Conservation (phyloP, 2,113 vertebrate genomes). For the Desmodus rotundus region DNA sequence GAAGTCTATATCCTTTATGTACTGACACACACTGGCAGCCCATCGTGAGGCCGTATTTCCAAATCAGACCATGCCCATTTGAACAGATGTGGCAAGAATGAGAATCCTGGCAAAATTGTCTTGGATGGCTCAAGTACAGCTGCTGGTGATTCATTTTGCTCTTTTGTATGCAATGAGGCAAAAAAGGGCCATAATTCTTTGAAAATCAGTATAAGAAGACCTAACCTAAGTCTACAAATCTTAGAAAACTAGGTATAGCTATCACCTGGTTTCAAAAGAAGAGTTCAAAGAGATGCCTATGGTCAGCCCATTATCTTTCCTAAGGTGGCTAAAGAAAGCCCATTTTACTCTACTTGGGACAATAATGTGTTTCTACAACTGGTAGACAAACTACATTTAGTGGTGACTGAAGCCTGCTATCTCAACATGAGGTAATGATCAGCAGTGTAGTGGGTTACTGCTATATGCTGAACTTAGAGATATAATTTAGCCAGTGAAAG, state of each 20-base stretch:
- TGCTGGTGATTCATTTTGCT: background rate
- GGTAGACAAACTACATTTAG: background rate
- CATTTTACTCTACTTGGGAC: background rate
- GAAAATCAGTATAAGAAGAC: background rate
- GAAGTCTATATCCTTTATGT: background rate
- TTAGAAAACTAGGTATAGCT: background rate
- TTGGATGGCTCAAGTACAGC: background rate
- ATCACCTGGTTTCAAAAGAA: background rate
- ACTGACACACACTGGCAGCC: background rate
- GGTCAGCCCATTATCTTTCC: background rate
- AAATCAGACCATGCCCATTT: background rate
- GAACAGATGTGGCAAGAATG: background rate
- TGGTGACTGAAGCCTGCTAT: background rate
- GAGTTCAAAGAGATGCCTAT: background rate
- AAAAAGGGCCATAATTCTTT: background rate
- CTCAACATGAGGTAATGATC: background rate
- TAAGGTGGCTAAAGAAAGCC: background rate
- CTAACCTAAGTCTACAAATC: background rate
- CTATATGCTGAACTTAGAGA: background rate
- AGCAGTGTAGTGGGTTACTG: background rate
- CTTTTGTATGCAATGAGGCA: background rate
- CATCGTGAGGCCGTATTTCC: background rate
- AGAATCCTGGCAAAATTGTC: background rate
- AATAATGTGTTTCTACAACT: background rate
- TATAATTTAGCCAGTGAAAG: background rate